Evolutionary conservation across 2,113 vertebrate species (phyloP), one percentile per base, ranked within the genome.

Genomic region (Phocoena sinus): DNA sequence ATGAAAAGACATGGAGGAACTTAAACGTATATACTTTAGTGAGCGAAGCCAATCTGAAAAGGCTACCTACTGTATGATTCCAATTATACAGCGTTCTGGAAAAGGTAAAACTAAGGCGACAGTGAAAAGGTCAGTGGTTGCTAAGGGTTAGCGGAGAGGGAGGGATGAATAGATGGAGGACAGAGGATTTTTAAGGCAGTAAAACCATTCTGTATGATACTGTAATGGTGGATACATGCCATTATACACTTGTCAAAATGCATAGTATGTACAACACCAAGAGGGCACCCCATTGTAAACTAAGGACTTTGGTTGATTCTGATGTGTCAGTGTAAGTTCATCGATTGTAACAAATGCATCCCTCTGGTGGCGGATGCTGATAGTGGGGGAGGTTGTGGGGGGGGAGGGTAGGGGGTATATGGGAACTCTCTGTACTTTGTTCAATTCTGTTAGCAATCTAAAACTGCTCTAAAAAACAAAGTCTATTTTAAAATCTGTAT

Each of bases 391-490:
- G 10, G 33, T 36, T 31, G 80, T 73, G n/a, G 21, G 0, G 50
- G 50, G 50, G 50, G 50, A 53, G 15, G 58, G n/a, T 6, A 74
- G 26, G 20, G 33, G 38, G 17, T 65, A 56, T 86, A 82, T 89
- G 56, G 65, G 62, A 83, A 79, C 26, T 74, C 21, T 82, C 26
- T 96, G 44, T 82, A 91, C 17, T 76, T 89, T 84, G 28, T 20
- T 81, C 73, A 80, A 6, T 89, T 76, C 80, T 94, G 6, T 67
- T 97, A 20, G 89, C 38, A 85, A 74, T 23, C 60, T 56, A 76
- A 94, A 94, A 89, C 18, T 94, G 26, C 6, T 84, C 56, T 84
- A 74, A 88, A 91, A 89, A 93, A 58, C 67, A 62, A 96, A 56
- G 11, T 63, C 23, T 56, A 60, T 82, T 94, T 83, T 83, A 82